These are phyloP conservation scores for Strigamia maritima DNA, from an alignment of 2,888 invertebrate species.

Conservation along the genomic window DNA sequence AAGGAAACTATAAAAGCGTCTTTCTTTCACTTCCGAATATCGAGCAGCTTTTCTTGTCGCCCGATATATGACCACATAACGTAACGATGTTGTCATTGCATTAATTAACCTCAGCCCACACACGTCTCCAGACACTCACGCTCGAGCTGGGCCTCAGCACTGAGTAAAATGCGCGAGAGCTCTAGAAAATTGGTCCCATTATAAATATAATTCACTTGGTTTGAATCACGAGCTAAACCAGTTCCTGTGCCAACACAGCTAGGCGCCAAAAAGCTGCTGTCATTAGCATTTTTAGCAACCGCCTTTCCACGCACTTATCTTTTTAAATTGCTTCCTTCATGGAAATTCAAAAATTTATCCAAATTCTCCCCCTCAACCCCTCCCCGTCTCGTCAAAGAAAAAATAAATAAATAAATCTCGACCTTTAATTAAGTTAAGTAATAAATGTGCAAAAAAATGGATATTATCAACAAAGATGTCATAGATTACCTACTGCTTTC, in stretches of 20 bases:
- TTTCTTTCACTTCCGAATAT: constrained; percentile 34
- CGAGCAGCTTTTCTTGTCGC: constrained; percentile 32
- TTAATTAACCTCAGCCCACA: constrained; percentile 33
- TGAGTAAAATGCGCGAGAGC: background rate
- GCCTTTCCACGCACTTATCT: background rate
- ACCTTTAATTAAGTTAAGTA: no score
- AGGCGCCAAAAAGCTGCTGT: constrained; percentile 14
- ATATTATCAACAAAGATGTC: background rate
- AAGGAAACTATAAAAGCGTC: constrained; percentile 29
- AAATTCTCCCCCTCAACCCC: no score
- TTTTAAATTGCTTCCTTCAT: constrained; percentile 16
- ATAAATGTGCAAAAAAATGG: no score
- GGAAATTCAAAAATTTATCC: background rate
- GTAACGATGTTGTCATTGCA: constrained; percentile 33
- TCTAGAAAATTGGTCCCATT: constrained; percentile 5
- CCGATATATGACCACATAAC: constrained; percentile 22
- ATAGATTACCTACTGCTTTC: constrained; percentile 49
- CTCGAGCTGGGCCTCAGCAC: background rate
- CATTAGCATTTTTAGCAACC: constrained; percentile 12
- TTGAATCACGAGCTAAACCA: background rate
- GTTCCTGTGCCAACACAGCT: constrained; percentile 14
- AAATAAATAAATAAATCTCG: no score
- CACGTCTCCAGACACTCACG: background rate
- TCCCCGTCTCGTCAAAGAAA: background rate
- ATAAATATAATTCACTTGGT: background rate